phyloP scores from a whole-genome alignment of 2,888 invertebrate species.

The Drosophila bunnanda region DNA sequence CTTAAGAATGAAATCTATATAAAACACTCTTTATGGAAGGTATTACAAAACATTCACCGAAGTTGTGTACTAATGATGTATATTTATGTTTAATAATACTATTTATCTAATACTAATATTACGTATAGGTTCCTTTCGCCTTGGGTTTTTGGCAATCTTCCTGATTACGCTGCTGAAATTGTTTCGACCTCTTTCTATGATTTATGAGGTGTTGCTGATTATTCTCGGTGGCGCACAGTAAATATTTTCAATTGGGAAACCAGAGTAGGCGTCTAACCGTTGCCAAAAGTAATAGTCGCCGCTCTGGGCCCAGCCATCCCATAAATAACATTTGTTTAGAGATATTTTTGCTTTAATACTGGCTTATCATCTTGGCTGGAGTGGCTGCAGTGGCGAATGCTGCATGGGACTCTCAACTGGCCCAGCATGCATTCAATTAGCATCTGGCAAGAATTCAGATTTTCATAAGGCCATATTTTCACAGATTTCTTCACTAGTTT shows the following conservation, averaged over 20 bases:
- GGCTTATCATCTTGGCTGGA: constrained; percentile 70
- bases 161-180: constrained; percentile 39
- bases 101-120: not conserved
- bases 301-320: constrained; percentile 30
- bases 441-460: constrained; percentile 50
- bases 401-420: constrained; percentile 44
- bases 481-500: constrained; percentile 30
- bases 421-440: constrained; percentile 75
- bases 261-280: constrained; percentile 49
- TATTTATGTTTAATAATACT: too few relatives aligned
- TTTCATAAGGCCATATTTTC: constrained; percentile 57
- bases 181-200: constrained; percentile 38
- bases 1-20: too few relatives aligned
- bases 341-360: constrained; percentile 71
- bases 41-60: not conserved
- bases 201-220: constrained; percentile 79
- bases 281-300: constrained; percentile 57
- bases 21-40: not conserved
- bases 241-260: constrained; percentile 53
- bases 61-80: too few relatives aligned
- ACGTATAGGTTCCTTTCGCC: not conserved
- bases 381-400: constrained; percentile 56
- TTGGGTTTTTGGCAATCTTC: constrained; percentile 38
- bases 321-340: constrained; percentile 77
- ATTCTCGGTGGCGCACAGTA: constrained; percentile 63